Percentiles rank a stretch among this genome's conserved stretches.
Evolutionary conservation across 2,888 invertebrate species (phyloP).

Genomic region (Cordilura impudica): DNA sequence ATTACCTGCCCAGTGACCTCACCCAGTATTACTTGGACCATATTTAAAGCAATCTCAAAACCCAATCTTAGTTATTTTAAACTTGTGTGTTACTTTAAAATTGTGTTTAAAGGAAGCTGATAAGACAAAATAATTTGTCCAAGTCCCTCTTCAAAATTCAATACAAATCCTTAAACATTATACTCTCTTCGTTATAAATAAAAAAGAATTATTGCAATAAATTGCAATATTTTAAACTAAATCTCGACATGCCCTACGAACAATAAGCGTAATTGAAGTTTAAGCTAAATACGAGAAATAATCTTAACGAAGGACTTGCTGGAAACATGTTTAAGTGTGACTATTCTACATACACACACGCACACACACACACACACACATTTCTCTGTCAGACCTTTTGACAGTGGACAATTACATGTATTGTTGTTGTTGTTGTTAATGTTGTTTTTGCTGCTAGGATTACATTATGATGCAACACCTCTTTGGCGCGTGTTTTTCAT

Average conservation of each 20-base stretch:
- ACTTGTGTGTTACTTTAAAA: too few species aligned
- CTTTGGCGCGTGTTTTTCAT: constrained; percentile 34
- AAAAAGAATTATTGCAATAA: too few species aligned
- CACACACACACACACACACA: neutral
- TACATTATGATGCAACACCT: constrained; percentile 45
- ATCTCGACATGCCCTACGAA: neutral
- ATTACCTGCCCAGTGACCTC: too few species aligned
- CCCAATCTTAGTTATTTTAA: too few species aligned
- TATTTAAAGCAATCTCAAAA: too few species aligned
- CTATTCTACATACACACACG: neutral
- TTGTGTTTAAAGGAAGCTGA: too few species aligned
- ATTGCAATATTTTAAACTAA: neutral
- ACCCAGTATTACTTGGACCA: too few species aligned
- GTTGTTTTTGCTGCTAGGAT: constrained; percentile 3
- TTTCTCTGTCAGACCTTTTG: neutral
- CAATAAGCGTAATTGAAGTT: neutral
- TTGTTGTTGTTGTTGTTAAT: neutral
- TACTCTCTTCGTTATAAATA: too few species aligned
- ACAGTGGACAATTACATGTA: neutral
- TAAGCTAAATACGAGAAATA: neutral
- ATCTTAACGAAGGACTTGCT: neutral
- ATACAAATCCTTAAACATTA: too few species aligned
- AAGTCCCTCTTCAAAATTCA: too few species aligned
- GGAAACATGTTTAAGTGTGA: constrained; percentile 27
- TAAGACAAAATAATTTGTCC: too few species aligned